These are phyloP conservation scores for Cerceris rybyensis DNA, from an alignment of 2,888 invertebrate genomes.

Conservation along the genomic window DNA sequence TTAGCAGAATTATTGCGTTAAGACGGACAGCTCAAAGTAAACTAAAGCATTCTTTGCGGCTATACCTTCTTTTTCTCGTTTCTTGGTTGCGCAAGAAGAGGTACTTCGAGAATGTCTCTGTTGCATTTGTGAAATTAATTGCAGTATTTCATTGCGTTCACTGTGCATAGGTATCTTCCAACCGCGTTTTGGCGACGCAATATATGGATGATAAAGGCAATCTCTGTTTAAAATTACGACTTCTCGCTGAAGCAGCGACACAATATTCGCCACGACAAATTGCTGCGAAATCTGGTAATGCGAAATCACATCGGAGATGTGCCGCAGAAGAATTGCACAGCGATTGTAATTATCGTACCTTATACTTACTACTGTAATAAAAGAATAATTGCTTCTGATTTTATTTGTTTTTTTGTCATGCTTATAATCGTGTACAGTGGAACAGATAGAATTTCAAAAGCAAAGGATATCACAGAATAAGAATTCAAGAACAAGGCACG, in stretches of 20 bases:
- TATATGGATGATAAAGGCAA: conserved; percentile 42
- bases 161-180: conserved; percentile 39
- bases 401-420: neutral
- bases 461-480: neutral
- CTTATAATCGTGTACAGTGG: conserved; percentile 6
- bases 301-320: neutral
- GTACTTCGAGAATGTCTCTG: neutral
- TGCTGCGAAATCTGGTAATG: conserved; percentile 4
- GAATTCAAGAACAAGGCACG: neutral
- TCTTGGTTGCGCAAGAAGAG: too few relatives aligned
- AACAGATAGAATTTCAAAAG: neutral
- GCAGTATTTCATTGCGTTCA: neutral
- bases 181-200: conserved; percentile 38
- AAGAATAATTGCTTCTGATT: neutral
- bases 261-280: conserved; percentile 27
- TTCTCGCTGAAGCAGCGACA: conserved; percentile 27
- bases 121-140: neutral
- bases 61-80: too few relatives aligned
- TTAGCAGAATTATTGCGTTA: too few relatives aligned
- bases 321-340: neutral
- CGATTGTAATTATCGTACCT: conserved; percentile 27
- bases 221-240: conserved; percentile 56
- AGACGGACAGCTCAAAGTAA: too few relatives aligned
- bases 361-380: neutral
- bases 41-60: too few relatives aligned